A percentile compares a stretch with the other conserved stretches of the same genome.
phyloP scores from a whole-genome alignment of 2,888 invertebrate genomes.

The Drosophila borealis region DNA sequence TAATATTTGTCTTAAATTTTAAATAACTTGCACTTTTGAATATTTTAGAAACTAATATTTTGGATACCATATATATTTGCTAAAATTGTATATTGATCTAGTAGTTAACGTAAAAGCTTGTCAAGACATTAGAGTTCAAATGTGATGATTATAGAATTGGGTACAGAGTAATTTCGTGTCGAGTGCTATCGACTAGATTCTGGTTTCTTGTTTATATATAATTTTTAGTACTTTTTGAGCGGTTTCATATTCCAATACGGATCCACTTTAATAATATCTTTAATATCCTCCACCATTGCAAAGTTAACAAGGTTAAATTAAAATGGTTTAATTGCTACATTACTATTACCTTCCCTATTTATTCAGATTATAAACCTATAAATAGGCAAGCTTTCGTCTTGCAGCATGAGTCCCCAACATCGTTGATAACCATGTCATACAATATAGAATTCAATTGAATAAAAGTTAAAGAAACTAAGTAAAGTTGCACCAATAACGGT shows the following conservation, averaged over 20 bases:
- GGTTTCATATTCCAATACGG: neutral
- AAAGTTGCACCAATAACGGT: neutral
- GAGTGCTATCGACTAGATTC: conserved; percentile 2
- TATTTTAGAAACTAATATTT: too few species aligned
- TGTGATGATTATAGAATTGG: neutral
- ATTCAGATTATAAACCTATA: conserved; percentile 3
- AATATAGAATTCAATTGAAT: neutral
- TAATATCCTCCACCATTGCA: conserved; percentile 4
- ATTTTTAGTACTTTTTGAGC: conserved; percentile 1
- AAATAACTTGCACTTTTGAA: too few species aligned
- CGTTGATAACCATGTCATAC: neutral
- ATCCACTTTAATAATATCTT: conserved; percentile 1
- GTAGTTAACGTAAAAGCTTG: too few species aligned
- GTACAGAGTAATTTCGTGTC: conserved; percentile 13
- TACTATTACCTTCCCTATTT: neutral
- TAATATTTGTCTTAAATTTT: too few species aligned
- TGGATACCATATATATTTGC: neutral
- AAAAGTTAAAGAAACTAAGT: neutral
- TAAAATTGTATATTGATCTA: neutral
- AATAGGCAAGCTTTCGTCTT: neutral
- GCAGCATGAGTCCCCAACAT: conserved; percentile 7
- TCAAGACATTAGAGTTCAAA: neutral
- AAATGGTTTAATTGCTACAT: neutral
- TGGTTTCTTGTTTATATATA: conserved; percentile 1
- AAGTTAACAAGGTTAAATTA: neutral